Evolutionary conservation across 2,113 vertebrate genomes (phyloP), one percentile per base, ranked within the genome.

Genomic region (Argyrosomus japonicus): DNA sequence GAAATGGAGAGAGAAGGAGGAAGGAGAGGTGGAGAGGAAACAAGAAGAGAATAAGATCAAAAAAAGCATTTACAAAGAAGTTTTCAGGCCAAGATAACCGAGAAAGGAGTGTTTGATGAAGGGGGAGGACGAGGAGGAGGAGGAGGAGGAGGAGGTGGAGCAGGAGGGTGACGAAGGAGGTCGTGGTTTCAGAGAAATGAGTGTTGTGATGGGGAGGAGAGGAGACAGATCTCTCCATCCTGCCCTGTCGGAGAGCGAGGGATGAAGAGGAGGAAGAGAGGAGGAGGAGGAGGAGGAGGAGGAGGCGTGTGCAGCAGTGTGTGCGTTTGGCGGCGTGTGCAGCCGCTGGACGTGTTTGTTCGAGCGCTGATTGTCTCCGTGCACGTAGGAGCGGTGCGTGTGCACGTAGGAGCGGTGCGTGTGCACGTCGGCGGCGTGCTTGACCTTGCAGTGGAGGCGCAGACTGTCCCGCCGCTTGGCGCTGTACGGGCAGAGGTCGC

Each of bases 391-490:
- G 1, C 87, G 86, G 87, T 92, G 91, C 0, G 90, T 92, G 57
- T 92, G 89, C 65, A 50, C 86, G 72, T 93, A 90, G 0, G 93
- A 89, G 0, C 87, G 87, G 87, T 92, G 91, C 0, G 90, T 92
- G 91, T 93, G 93, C 78, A 87, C 90, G 75, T 87, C 69, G 11
- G 53, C 58, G 13, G 79, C 81, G 36, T 99, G 98, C 92, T 99
- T 99, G 95, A 99, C 97, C 95, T 97, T 97, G 95, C 97, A 97
- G 97, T 99, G 98, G 93, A 99, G 96, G 83, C 98, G 97, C 94
- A 99, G 97, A 96, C 99, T 99, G 98, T 99, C 98, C 95, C 99
- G 96, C 95, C 98, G 96, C 93, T 99, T 99, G 96, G 98, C 99
- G 96, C 98, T 98, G 95, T 99, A 99, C 88, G 97, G 96, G 96